These are phyloP conservation scores for Bombus impatiens DNA, from an alignment of 1,140 invertebrate species.

Conservation along the genomic window DNA sequence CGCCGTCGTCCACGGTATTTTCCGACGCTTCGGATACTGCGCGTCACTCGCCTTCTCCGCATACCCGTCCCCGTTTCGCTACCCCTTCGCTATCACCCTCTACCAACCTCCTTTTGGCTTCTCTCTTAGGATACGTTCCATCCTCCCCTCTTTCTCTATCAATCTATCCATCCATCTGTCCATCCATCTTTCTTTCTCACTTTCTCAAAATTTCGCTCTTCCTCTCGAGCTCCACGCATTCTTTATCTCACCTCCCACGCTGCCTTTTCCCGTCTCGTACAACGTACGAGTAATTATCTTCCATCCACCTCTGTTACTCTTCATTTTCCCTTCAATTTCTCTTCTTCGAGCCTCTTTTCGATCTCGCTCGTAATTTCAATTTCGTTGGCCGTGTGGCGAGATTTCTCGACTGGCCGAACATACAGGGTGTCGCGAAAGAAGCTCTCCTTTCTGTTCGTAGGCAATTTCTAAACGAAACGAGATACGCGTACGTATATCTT, in stretches of 20 bases:
- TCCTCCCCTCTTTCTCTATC: not conserved
- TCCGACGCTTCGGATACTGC: slow-evolving; percentile 37
- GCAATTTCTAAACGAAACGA: too few species aligned
- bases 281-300: too few species aligned
- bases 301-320: accelerated
- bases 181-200: not conserved
- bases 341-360: not conserved
- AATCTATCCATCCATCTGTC: too few species aligned
- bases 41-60: slow-evolving; percentile 18
- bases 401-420: too few species aligned
- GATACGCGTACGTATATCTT: too few species aligned
- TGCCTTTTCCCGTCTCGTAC: too few species aligned
- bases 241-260: not conserved
- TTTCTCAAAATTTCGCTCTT: not conserved
- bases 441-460: too few species aligned
- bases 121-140: not conserved
- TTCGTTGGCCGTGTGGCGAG: not conserved
- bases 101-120: slow-evolving; percentile 29
- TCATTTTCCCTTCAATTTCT: not conserved
- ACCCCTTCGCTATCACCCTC: not conserved
- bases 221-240: not conserved
- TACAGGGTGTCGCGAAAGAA: too few species aligned
- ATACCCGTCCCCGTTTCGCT: not conserved
- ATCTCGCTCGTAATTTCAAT: not conserved
- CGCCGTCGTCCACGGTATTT: slow-evolving; percentile 19